phyloP scores from a whole-genome alignment of 1,140 invertebrate species.

The Dufourea novaeangliae region DNA sequence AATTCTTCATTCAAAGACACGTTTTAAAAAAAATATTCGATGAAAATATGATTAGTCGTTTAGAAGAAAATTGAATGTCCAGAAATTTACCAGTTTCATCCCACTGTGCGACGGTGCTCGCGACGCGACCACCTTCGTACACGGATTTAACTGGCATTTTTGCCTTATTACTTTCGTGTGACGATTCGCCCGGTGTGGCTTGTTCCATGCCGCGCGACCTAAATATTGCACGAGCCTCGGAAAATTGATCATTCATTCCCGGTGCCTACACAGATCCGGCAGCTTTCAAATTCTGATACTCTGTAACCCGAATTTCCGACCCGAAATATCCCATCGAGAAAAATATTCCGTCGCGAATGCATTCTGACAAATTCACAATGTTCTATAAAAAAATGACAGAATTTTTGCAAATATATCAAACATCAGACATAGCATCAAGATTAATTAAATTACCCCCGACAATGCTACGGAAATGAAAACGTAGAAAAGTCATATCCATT shows the following conservation, averaged over 20 bases:
- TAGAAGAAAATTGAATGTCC: no score
- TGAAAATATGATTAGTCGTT: no score
- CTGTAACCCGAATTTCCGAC: background rate
- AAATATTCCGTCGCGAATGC: background rate
- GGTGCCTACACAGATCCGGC: no score
- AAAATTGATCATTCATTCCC: slow-evolving; percentile 26
- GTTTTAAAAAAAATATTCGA: no score
- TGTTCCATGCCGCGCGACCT: background rate
- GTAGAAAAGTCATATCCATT: background rate
- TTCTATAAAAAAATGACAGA: no score
- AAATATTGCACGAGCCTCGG: slow-evolving; percentile 6
- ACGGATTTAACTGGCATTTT: background rate
- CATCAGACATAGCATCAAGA: no score
- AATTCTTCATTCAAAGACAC: no score
- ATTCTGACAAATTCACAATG: background rate
- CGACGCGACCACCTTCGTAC: background rate
- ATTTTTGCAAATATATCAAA: no score
- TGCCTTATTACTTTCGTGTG: background rate
- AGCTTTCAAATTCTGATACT: slow-evolving; percentile 9
- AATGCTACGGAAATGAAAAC: background rate
- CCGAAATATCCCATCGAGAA: background rate
- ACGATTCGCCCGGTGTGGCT: background rate
- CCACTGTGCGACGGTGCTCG: no score
- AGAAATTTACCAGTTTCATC: no score
- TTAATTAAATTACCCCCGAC: no score